Base-by-base conservation (phyloP, 2,113 vertebrate species). In the Machaerirhynchus nigripectus region DNA sequence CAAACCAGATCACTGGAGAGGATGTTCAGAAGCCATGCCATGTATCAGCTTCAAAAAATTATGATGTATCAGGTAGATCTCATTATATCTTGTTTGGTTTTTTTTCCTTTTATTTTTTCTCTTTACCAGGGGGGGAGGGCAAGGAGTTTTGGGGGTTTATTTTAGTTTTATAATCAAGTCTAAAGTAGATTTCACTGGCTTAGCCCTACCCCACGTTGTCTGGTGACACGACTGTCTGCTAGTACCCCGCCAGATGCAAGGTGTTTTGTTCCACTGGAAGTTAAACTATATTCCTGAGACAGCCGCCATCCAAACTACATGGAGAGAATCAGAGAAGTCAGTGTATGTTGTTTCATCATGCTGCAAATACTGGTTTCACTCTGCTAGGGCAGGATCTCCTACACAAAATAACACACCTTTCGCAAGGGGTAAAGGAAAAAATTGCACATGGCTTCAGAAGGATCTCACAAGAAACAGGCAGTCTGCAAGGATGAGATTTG, bases 401-500 rank as follows among this genome's bases (percentile, higher is more conserved):
- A 4, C 40, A 35, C 23, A 55, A 50, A 93, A 59, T 20, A 57
- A 49, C 5, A 1, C 27, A 37, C 64, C 59, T 93, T 84, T 91
- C 87, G 68, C 84, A 67, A 84, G 22, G 18, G 39, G 19, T n/a
- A 80, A 35, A 68, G 49, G 70, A 83, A 71, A 37, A 65, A 73
- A 37, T 7, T 63, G 53, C 44, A 53, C 6, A 0, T 37, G 37
- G 56, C 35, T 89, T 84, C 64, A 78, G 55, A 91, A 67, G 33
- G 52, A 33, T 81, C 73, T 86, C 7, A 4, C 22, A 67, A 84
- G 81, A 81, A 94, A 57, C 42, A 82, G 73, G 20, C 47, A 20
- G 60, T 75, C 87, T 93, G 77, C 81, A 55, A 78, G 52, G 87
- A 79, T 55, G 69, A 84, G 69, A 91, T 81, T 93, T 82, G 60